These are phyloP conservation scores for Abramis brama DNA, from an alignment of 2,113 vertebrate genomes.

Conservation along the genomic window DNA sequence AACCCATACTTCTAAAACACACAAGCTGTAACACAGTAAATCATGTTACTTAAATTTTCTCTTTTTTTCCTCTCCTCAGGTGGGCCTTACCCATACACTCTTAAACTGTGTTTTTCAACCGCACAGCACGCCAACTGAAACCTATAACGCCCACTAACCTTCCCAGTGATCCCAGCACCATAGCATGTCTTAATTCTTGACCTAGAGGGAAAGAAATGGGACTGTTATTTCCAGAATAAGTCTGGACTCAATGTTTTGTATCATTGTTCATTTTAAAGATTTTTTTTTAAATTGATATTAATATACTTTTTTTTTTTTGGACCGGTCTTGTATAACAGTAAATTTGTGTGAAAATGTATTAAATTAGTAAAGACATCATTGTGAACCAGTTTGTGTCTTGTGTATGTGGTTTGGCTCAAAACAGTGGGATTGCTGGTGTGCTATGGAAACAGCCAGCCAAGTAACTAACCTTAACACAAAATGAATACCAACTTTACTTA, in stretches of 20 bases:
- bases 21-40: background rate
- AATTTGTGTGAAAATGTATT: conserved; percentile 11
- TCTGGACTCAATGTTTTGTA: conserved; percentile 41
- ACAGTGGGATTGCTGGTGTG: background rate
- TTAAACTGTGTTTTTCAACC: conserved; percentile 93
- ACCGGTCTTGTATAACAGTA: background rate
- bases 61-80: conserved; percentile 64
- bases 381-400: background rate
- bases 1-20: too few relatives aligned
- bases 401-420: background rate
- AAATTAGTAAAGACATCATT: conserved; percentile 37
- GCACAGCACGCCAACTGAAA: conserved; percentile 89
- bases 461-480: background rate
- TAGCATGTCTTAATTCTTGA: conserved; percentile 30
- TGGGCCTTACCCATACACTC: conserved; percentile 90
- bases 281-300: background rate
- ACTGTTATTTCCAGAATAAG: conserved; percentile 12
- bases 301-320: conserved; percentile 7
- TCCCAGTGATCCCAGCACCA: background rate
- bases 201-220: background rate
- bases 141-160: background rate
- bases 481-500: too few relatives aligned
- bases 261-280: conserved; percentile 20
- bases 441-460: background rate
- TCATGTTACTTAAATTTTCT: background rate